Conservation (phyloP, 2,113 vertebrate species). For the Proteles cristata region DNA sequence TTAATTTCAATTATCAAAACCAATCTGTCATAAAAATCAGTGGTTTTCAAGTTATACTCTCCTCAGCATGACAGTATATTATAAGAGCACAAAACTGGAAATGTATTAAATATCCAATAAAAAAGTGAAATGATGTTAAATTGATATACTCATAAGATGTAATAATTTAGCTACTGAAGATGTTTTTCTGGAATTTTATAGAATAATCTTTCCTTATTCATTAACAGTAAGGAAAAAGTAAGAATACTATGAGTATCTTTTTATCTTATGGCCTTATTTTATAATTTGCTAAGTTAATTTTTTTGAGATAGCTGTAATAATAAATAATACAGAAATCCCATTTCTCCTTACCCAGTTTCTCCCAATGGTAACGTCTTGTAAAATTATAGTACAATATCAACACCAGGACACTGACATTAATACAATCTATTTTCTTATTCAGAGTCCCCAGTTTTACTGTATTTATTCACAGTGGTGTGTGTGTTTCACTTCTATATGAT, state of each 20-base stretch:
- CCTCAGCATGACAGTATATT: background rate
- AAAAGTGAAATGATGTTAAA: background rate
- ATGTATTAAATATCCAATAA: background rate
- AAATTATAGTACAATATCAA: background rate
- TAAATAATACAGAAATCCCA: background rate
- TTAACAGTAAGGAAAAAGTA: background rate
- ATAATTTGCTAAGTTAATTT: background rate
- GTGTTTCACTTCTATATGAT: background rate
- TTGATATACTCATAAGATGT: background rate
- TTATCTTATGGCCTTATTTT: background rate
- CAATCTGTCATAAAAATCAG: conserved; percentile 47
- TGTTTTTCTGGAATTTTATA: conserved; percentile 20
- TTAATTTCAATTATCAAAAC: conserved; percentile 49
- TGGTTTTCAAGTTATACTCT: conserved; percentile 34
- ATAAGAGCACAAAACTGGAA: conserved; percentile 14
- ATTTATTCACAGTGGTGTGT: background rate
- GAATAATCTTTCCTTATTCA: background rate
- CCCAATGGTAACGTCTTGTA: background rate
- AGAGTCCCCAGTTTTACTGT: background rate
- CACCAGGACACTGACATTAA: background rate
- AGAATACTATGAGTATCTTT: background rate
- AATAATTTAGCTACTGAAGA: background rate
- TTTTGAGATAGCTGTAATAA: background rate
- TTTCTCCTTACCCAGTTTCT: background rate
- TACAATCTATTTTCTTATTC: background rate